Evolutionary conservation across 2,888 invertebrate genomes (phyloP).

Genomic region (Tolmerus cingulatus): DNA sequence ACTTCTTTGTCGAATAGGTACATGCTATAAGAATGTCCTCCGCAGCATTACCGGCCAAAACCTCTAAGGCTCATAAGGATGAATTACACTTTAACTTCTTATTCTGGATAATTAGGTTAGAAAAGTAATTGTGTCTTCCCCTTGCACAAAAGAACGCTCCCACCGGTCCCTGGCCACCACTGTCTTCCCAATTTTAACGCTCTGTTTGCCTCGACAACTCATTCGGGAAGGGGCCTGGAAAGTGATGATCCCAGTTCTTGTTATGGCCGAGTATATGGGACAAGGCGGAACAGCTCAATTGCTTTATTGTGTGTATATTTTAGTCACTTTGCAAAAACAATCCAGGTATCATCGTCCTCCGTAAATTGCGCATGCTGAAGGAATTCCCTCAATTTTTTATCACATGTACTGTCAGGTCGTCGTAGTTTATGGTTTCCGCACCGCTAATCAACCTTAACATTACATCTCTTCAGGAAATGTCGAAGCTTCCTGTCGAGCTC

Average conservation of each 20-base stretch:
- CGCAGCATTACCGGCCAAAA: background rate
- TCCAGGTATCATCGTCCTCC: background rate
- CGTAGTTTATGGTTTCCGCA: slow-evolving; percentile 2
- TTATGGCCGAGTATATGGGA: background rate
- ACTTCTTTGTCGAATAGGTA: background rate
- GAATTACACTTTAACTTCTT: slow-evolving; percentile 49
- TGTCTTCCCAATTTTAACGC: slow-evolving; percentile 26
- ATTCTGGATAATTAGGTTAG: slow-evolving; percentile 49
- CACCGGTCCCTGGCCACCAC: background rate
- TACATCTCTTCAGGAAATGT: background rate
- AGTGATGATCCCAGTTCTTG: slow-evolving; percentile 20
- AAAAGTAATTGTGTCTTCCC: slow-evolving; percentile 46
- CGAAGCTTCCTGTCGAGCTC: background rate
- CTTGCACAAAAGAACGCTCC: background rate
- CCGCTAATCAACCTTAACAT: slow-evolving; percentile 1
- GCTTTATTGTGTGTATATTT: background rate
- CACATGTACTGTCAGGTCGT: background rate
- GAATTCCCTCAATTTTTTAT: background rate
- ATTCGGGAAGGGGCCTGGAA: background rate
- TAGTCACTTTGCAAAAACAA: background rate
- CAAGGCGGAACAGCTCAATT: background rate
- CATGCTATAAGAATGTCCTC: background rate
- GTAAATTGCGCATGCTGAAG: background rate
- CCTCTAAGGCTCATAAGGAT: slow-evolving; percentile 40
- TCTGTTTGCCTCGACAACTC: slow-evolving; percentile 6